phyloP scores from a whole-genome alignment of 2,888 invertebrate genomes.

The Melieria picta region DNA sequence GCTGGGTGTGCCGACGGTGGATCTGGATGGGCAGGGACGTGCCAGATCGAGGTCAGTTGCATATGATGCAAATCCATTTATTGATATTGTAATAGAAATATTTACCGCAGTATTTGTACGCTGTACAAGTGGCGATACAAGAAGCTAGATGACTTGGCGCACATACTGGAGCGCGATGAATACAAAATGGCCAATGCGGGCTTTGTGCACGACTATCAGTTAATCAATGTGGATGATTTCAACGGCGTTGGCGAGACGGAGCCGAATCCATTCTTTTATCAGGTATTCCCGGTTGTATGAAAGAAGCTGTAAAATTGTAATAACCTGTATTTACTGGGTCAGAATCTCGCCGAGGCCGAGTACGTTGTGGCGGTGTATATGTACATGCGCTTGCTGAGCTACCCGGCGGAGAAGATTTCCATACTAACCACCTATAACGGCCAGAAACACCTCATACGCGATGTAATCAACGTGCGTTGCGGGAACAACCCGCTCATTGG shows the following conservation, averaged over 20 bases:
- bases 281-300: constrained; percentile 69
- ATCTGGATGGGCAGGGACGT: constrained; percentile 97
- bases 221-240: constrained; percentile 96
- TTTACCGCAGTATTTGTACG: constrained; percentile 80
- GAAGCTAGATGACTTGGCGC: constrained; percentile 91
- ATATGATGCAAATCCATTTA: background rate
- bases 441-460: constrained; percentile 96
- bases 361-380: constrained; percentile 97
- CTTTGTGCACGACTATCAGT: constrained; percentile 90
- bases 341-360: constrained; percentile 90
- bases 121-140: constrained; percentile 97
- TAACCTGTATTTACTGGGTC: constrained; percentile 13
- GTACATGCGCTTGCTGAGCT: constrained; percentile 97
- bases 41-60: constrained; percentile 73
- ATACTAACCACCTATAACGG: constrained; percentile 99
- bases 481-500: constrained; percentile 96
- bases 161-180: constrained; percentile 85
- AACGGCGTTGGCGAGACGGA: constrained; percentile 97
- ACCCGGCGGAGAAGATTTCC: constrained; percentile 96
- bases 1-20: constrained; percentile 95
- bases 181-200: constrained; percentile 94
- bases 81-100: no score
- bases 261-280: constrained; percentile 98
- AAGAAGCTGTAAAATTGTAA: no score
- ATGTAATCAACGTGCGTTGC: constrained; percentile 93